Evolutionary conservation across 2,888 invertebrate genomes (phyloP), one percentile per base, ranked within the genome.

Genomic region (Meteorus cinctellus): DNA sequence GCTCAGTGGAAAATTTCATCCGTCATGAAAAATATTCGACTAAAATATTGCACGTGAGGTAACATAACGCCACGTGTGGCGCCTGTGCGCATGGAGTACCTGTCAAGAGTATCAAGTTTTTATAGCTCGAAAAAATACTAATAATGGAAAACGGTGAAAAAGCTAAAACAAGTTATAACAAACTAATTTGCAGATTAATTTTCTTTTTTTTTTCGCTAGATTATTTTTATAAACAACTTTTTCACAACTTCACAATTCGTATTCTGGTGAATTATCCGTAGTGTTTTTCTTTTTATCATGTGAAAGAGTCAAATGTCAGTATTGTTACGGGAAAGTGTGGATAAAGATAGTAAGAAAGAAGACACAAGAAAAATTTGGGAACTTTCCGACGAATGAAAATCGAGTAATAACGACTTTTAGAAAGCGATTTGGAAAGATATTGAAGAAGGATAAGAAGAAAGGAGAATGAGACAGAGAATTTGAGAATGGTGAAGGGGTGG

Each of bases 331-430:
- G 5, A 2, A 19, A 55, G 4, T 10, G 19, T 48, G 31, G 69
- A 69, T 14, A 74, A 73, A 77, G 76, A 75, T 8, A 41, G 12
- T 12, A 41, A 70, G 36, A 16, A 60, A 72, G 76, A 72, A 68
- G 62, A 31, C 12, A 59, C 34, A 24, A 51, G 55, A 34, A 63
- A 59, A 59, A 24, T 55, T 55, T n/a, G n/a, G 55, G 55, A 55
- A 55, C 55, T 55, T 55, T 55, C 24, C 55, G 55, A 55, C 55
- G 55, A 55, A 55, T 55, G 55, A 55, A 55, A 55, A 55, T 55
- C 55, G 55, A 55, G 55, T 55, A 55, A 55, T 55, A 55, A 55
- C 55, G 55, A 55, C 55, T 55, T 55, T 55, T 55, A 55, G 55
- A 55, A 55, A 55, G 19, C 55, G 55, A 55, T 55, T 55, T 55